Evolutionary conservation across 2,888 invertebrate species (phyloP), one percentile per base, ranked within the genome.

Genomic region (Abrostola tripartita): DNA sequence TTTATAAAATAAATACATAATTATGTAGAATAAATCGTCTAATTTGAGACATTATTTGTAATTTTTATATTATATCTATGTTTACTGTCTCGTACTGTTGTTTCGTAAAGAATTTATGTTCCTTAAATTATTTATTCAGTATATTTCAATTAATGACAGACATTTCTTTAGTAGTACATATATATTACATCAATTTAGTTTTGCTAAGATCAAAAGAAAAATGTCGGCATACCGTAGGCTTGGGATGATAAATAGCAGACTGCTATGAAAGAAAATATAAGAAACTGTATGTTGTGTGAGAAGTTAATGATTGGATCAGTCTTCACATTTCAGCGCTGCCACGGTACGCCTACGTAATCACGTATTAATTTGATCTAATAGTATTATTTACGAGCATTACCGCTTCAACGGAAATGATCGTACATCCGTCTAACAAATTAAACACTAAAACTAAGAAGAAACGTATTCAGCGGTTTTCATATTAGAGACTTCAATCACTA

Each of bases 281-380:
- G 36, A 50, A 35, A 36, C 35, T 11, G 35, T 35, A 11, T 6
- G 11, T 50, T 11, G 35, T 36, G 11, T 36, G 50, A 50, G 50
- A 36, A 5, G 50, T 11, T 50, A 9, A 41, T 62, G 37, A 35
- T 61, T 41, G 24, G 12, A 57, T 42, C n/a, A 52, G 49, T 36
- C 14, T 37, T 38, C 38, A 44, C 49, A 35, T 37, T 8, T 38
- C 51, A n/a, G 24, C 44, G 36, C 42, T 47, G 38, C 36, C 47
- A 49, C 14, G 49, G 24, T 70, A 24, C 54, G 70, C 53, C 51
- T 58, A 52, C 42, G 52, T 69, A 47, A 59, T 64, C 24, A 59
- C 9, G 49, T 49, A 47, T 51, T 69, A 52, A 70, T 70, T 59
- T n/a, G n/a, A 63, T 69, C 24, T 38, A 10, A 11, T 14, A 42